phyloP scores from a whole-genome alignment of 2,797 vertebrate genomes.

The Manis crassicaudata region DNA sequence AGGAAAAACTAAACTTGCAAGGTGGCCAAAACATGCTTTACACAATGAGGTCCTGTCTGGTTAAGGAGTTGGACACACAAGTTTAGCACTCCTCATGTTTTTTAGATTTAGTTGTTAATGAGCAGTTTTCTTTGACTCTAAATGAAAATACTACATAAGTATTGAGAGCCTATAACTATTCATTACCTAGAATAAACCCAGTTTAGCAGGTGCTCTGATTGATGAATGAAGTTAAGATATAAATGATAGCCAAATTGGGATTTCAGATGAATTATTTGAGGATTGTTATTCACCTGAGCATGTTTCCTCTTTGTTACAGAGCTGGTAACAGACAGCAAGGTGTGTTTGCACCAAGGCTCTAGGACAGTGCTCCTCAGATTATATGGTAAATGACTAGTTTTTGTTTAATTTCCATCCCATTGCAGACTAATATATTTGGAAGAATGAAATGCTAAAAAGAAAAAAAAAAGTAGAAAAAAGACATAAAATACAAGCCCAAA shows the following conservation, averaged over 20 bases:
- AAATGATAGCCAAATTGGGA: not conserved
- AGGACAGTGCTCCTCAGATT: not conserved
- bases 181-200: not conserved
- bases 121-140: constrained; percentile 16
- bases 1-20: constrained; percentile 12
- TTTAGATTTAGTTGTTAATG: constrained; percentile 34
- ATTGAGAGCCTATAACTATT: not conserved
- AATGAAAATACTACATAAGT: not conserved
- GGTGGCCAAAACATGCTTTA: not conserved
- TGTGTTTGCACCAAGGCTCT: not conserved
- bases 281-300: not conserved
- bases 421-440: constrained; percentile 32
- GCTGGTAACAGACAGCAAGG: not conserved
- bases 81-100: not conserved
- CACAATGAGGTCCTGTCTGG: not conserved
- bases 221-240: not conserved
- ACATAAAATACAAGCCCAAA: not conserved
- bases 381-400: not conserved
- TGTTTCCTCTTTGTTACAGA: constrained; percentile 4
- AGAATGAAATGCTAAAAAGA: constrained; percentile 33
- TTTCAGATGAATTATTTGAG: constrained; percentile 7
- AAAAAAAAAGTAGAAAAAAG: not conserved
- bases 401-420: constrained; percentile 40
- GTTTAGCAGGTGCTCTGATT: not conserved
- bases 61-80: not conserved